These are phyloP conservation scores for Amblyopsis hoosieri DNA, from an alignment of 2,797 vertebrate species.

Conservation along the genomic window DNA sequence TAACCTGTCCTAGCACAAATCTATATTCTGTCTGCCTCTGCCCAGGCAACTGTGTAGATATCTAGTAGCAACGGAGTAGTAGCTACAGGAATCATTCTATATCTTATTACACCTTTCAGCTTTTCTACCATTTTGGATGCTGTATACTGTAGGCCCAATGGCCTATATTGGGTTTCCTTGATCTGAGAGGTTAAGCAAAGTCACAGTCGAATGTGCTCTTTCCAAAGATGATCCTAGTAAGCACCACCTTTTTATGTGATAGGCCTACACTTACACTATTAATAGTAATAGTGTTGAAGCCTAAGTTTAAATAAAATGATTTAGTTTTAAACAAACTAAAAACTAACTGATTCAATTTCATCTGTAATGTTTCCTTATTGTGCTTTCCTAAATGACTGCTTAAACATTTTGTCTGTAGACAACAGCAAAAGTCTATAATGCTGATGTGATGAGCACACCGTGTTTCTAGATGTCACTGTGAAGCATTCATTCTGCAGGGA, in stretches of 20 bases:
- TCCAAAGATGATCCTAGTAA: too few relatives aligned
- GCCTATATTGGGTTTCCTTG: constrained; percentile 11
- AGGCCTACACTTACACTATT: too few relatives aligned
- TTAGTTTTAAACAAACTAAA: too few relatives aligned
- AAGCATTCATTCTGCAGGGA: too few relatives aligned
- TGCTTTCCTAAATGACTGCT: background rate
- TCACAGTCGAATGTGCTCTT: too few relatives aligned
- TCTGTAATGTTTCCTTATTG: too few relatives aligned
- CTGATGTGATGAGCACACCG: background rate
- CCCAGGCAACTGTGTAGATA: constrained; percentile 13
- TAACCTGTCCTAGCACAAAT: constrained; percentile 9
- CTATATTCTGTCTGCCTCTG: background rate
- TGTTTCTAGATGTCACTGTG: background rate
- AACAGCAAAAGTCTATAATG: constrained; percentile 4
- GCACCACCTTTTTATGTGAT: too few relatives aligned
- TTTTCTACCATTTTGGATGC: constrained; percentile 24
- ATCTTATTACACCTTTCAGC: constrained; percentile 16
- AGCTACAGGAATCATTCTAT: constrained; percentile 4
- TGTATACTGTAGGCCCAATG: constrained; percentile 2
- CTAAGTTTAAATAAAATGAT: too few relatives aligned
- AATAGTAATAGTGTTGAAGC: too few relatives aligned
- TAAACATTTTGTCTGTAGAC: background rate
- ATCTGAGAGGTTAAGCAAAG: background rate
- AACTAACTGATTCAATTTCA: too few relatives aligned
- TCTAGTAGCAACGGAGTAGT: background rate